Conservation (phyloP, 1,140 invertebrate species). For the Polyergus mexicanus region DNA sequence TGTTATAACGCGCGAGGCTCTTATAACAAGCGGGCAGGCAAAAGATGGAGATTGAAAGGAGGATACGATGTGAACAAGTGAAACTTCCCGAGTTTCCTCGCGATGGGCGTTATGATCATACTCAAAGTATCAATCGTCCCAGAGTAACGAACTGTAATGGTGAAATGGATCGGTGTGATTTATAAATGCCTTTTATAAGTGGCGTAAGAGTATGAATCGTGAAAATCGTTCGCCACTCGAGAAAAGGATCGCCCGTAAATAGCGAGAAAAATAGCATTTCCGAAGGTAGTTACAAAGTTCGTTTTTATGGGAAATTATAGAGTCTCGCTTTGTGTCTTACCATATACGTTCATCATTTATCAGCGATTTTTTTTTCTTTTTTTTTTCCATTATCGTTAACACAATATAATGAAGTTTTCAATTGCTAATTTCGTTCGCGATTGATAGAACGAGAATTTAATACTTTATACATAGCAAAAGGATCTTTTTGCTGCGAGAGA, state of each 20-base stretch:
- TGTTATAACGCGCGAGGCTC: not conserved
- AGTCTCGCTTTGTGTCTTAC: not conserved
- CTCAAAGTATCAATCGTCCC: slow-evolving; percentile 50
- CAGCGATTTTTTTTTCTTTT: not conserved
- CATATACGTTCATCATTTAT: not conserved
- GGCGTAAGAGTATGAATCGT: slow-evolving; percentile 18
- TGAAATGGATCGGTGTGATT: slow-evolving; percentile 35
- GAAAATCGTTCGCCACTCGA: slow-evolving; percentile 21
- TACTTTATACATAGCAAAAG: not conserved
- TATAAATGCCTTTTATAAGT: slow-evolving; percentile 41
- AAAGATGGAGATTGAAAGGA: not conserved
- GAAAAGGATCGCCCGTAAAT: slow-evolving; percentile 14
- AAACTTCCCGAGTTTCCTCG: slow-evolving; percentile 4
- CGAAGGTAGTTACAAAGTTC: not conserved
- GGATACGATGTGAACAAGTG: slow-evolving; percentile 33
- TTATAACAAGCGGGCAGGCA: not conserved
- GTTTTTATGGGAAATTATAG: not conserved
- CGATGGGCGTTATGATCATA: slow-evolving; percentile 42
- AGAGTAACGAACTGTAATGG: slow-evolving; percentile 39
- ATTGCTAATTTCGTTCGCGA: not conserved
- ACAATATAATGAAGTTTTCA: not conserved
- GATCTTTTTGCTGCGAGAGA: not conserved
- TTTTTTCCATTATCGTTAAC: not conserved
- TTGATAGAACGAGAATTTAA: not conserved
- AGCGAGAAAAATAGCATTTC: not conserved